These are phyloP conservation scores for Scophthalmus maximus DNA, from an alignment of 2,113 vertebrate species.

Conservation along the genomic window DNA sequence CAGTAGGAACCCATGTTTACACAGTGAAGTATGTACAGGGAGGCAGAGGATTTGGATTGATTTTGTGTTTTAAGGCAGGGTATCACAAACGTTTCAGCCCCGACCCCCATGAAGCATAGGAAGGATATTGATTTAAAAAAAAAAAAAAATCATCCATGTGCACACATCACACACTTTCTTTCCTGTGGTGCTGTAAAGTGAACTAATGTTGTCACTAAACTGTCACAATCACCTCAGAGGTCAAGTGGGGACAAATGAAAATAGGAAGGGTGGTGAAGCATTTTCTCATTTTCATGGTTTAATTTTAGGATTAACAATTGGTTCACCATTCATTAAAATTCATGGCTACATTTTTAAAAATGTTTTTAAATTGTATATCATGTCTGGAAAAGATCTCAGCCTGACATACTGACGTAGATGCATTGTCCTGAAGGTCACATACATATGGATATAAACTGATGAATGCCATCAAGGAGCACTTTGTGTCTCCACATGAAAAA, in stretches of 20 bases:
- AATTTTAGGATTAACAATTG: not conserved
- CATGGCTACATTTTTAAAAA: too few relatives aligned
- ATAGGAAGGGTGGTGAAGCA: not conserved
- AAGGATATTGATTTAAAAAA: not conserved
- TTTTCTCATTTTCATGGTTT: not conserved
- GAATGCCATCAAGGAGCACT: constrained; percentile 11
- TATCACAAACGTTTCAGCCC: not conserved
- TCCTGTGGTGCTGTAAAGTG: not conserved
- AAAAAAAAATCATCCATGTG: not conserved
- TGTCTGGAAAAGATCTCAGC: not conserved
- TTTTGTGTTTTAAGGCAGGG: not conserved
- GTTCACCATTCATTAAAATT: too few relatives aligned
- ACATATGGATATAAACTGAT: constrained; percentile 14
- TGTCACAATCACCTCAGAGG: not conserved
- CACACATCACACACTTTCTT: not conserved
- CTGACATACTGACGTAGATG: not conserved
- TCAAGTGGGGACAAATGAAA: constrained; percentile 16
- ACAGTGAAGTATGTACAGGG: not conserved
- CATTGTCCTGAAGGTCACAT: constrained; percentile 30
- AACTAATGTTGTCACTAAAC: not conserved
- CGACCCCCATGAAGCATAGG: too few relatives aligned
- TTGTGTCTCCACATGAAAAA: constrained; percentile 18
- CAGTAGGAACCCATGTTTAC: not conserved
- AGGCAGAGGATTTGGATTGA: not conserved
- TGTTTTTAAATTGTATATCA: not conserved